Conservation (phyloP, 1,140 invertebrate genomes). For the Zaprionus gabonicus region DNA sequence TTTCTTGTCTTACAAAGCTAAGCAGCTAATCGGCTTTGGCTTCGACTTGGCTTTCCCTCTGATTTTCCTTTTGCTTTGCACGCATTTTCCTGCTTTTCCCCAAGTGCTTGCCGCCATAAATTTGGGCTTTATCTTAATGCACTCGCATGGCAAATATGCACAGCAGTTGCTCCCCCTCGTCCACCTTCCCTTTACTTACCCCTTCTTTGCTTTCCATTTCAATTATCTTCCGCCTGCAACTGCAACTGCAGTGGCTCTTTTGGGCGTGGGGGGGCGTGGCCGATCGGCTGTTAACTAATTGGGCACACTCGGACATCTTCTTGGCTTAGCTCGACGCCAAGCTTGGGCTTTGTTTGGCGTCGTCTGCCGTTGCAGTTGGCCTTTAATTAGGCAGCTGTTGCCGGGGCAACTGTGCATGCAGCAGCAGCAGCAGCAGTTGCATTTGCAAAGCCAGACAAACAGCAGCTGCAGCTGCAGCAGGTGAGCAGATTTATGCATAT, state of each 20-base stretch:
- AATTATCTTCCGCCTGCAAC: neutral
- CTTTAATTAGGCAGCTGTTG: constrained; percentile 5
- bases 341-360: neutral
- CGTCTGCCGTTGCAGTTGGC: neutral
- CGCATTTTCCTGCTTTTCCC: neutral
- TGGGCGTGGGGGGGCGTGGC: neutral
- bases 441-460: neutral
- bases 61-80: neutral
- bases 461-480: neutral
- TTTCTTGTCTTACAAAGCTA: constrained; percentile 53
- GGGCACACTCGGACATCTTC: neutral
- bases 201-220: neutral
- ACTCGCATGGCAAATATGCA: constrained; percentile 27
- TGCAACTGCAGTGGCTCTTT: neutral
- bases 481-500: constrained; percentile 1
- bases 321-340: neutral
- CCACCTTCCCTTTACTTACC: neutral
- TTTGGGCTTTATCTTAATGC: constrained; percentile 34
- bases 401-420: neutral
- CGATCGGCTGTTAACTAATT: constrained; percentile 2
- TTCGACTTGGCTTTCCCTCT: constrained; percentile 20
- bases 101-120: constrained; percentile 19
- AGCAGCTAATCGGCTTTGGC: constrained; percentile 69
- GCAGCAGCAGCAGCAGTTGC: neutral
- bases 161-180: too few species aligned